Conservation (phyloP, 2,888 invertebrate genomes). For the Peribatodes rhomboidaria region DNA sequence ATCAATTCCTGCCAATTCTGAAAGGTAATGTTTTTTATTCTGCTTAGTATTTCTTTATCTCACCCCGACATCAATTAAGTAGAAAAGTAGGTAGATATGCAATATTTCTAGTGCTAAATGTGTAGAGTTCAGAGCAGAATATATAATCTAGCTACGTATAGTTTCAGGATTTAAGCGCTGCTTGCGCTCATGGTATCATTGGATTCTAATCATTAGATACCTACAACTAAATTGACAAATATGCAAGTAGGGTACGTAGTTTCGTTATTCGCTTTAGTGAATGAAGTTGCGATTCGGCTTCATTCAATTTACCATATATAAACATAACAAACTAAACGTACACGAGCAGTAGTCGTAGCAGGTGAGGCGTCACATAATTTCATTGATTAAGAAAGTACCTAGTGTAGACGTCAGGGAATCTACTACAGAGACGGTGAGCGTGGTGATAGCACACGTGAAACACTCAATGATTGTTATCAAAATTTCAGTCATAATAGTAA, state of each 20-base stretch:
- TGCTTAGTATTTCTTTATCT: no score
- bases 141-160: no score
- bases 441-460: slow-evolving; percentile 51
- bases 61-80: no score
- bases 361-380: slow-evolving; percentile 12
- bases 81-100: no score
- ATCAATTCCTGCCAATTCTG: not conserved
- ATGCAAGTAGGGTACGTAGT: not conserved
- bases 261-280: not conserved
- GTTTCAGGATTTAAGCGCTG: no score
- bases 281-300: not conserved
- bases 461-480: slow-evolving; percentile 61
- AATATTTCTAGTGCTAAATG: no score
- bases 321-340: not conserved
- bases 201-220: no score
- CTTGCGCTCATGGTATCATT: no score
- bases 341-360: not conserved
- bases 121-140: no score
- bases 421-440: slow-evolving; percentile 44
- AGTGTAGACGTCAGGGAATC: not conserved
- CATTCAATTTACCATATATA: not conserved
- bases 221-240: not conserved
- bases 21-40: no score
- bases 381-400: slow-evolving; percentile 22
- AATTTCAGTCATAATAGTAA: slow-evolving; percentile 77